Percentiles rank a stretch among this genome's conserved stretches.
phyloP scores from a whole-genome alignment of 1,140 invertebrate species.

The Orchesella cincta region DNA sequence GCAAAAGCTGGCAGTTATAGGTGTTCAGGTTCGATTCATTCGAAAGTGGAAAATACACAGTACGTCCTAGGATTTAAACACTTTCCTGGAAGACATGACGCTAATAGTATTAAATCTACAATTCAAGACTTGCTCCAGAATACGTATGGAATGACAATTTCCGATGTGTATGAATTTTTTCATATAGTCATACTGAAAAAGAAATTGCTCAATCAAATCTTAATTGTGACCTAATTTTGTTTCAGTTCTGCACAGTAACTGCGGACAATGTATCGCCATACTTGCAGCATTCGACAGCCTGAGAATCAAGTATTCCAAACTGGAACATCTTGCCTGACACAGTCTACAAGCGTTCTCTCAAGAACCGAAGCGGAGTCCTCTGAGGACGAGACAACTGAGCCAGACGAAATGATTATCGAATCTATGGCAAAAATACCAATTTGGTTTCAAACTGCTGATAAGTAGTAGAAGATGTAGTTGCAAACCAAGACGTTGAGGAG shows the following conservation, averaged over 20 bases:
- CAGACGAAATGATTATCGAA: neutral
- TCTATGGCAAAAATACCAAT: neutral
- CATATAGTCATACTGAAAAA: no score
- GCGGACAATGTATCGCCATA: neutral
- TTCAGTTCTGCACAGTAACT: neutral
- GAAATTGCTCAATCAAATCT: neutral
- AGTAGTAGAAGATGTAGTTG: neutral
- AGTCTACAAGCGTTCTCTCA: neutral
- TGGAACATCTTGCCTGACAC: neutral
- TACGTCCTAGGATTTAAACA: neutral
- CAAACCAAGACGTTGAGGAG: no score
- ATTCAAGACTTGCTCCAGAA: neutral
- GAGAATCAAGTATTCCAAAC: neutral
- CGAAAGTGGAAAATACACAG: neutral
- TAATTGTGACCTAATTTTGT: neutral
- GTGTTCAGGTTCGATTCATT: neutral
- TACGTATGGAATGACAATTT: neutral
- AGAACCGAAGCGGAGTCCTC: neutral
- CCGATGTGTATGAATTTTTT: no score
- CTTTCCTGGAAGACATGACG: neutral
- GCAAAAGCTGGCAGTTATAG: neutral
- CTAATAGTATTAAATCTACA: neutral
- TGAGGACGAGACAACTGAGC: neutral
- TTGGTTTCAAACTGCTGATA: neutral
- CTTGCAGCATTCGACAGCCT: neutral